These are phyloP conservation scores for Parauchenoglanis ngamensis DNA, from an alignment of 2,797 vertebrate species.

Conservation along the genomic window DNA sequence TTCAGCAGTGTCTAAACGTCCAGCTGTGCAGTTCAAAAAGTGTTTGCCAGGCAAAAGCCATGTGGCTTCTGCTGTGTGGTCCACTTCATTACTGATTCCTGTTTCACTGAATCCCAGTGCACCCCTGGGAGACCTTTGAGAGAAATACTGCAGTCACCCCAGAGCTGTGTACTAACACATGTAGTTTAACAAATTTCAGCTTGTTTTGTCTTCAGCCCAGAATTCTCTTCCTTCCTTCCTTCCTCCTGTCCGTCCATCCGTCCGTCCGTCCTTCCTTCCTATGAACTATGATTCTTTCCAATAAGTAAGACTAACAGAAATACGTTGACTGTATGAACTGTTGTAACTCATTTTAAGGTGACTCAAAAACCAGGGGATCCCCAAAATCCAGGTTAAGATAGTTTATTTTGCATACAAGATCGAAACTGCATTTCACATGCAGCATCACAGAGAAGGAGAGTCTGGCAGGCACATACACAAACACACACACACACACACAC, in stretches of 20 bases:
- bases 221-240: background rate
- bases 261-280: too few relatives aligned
- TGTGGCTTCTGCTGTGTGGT: slow-evolving; percentile 47
- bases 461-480: too few relatives aligned
- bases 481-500: too few relatives aligned
- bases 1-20: slow-evolving; percentile 39
- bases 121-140: slow-evolving; percentile 20
- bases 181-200: background rate
- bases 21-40: slow-evolving; percentile 47
- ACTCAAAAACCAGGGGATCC: background rate
- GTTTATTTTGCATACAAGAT: too few relatives aligned
- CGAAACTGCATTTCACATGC: too few relatives aligned
- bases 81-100: slow-evolving; percentile 61
- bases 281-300: too few relatives aligned
- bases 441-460: too few relatives aligned
- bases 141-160: slow-evolving; percentile 16
- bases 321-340: background rate
- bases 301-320: background rate
- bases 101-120: slow-evolving; percentile 29
- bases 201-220: background rate
- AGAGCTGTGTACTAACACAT: slow-evolving; percentile 31
- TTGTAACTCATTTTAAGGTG: too few relatives aligned
- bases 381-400: too few relatives aligned
- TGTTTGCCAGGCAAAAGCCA: slow-evolving; percentile 38
- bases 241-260: too few relatives aligned